A percentile compares a stretch with the other conserved stretches of the same genome.
phyloP scores from a whole-genome alignment of 2,113 vertebrate genomes.

The Muntiacus muntjak region DNA sequence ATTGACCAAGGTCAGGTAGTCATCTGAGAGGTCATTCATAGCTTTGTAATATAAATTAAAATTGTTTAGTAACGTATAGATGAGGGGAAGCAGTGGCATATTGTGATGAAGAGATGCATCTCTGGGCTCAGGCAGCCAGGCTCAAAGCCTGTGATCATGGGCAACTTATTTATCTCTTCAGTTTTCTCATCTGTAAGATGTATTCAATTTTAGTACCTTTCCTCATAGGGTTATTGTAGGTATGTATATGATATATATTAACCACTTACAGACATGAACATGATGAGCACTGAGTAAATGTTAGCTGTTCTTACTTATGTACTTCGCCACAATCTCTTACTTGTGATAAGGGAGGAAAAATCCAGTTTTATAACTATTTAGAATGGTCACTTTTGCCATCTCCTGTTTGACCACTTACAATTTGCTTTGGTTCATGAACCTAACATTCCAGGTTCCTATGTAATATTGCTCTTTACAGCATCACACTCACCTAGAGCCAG shows the following conservation, averaged over 20 bases:
- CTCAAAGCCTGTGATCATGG: background rate
- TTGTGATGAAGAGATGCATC: background rate
- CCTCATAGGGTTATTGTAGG: background rate
- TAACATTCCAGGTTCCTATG: too few species aligned
- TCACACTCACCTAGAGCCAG: too few species aligned
- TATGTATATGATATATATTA: background rate
- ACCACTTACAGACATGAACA: background rate
- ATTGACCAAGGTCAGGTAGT: background rate
- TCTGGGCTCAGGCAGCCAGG: background rate
- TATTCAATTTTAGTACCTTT: background rate
- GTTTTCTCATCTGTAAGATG: background rate
- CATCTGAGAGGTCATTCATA: background rate
- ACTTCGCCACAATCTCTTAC: background rate
- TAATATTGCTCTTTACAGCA: too few species aligned
- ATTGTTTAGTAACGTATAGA: background rate
- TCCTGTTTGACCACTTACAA: too few species aligned
- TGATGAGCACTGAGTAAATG: background rate
- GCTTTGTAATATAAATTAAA: background rate
- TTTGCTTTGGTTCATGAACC: too few species aligned
- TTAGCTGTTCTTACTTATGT: background rate
- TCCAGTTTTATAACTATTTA: background rate
- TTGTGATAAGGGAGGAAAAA: background rate
- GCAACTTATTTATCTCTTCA: background rate
- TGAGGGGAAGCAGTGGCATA: background rate
- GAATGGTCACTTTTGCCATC: background rate